These are phyloP conservation scores for Anomalospiza imberbis DNA, from an alignment of 2,797 vertebrate species.

Conservation along the genomic window DNA sequence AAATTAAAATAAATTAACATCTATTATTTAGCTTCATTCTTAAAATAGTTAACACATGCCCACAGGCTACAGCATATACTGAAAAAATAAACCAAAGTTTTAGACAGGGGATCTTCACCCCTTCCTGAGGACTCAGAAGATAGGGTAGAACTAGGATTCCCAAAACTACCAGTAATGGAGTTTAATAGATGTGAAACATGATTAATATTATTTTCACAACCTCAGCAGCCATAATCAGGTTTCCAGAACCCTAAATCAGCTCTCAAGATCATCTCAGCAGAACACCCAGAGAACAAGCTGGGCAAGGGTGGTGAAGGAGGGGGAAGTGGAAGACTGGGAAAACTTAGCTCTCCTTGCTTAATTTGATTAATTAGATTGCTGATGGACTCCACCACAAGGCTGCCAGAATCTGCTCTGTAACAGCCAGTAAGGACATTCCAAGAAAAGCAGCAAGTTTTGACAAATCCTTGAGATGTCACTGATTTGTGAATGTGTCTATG, in stretches of 20 bases:
- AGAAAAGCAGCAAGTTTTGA: background rate
- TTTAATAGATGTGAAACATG: background rate
- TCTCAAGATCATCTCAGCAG: background rate
- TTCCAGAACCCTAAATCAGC: background rate
- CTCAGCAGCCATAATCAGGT: background rate
- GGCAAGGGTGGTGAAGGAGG: background rate
- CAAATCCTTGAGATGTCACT: background rate
- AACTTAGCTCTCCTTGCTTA: background rate
- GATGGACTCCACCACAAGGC: background rate
- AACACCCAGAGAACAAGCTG: background rate
- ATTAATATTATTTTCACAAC: background rate
- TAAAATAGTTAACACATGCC: conserved; percentile 8
- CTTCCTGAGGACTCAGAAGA: background rate
- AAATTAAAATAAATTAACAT: conserved; percentile 49
- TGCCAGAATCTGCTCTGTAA: background rate
- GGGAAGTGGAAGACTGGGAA: background rate
- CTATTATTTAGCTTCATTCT: conserved; percentile 26
- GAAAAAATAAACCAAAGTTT: background rate
- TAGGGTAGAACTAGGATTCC: background rate
- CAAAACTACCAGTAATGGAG: background rate
- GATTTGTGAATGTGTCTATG: background rate
- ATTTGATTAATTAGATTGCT: background rate
- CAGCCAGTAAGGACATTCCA: background rate
- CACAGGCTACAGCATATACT: background rate
- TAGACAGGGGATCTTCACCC: background rate